These are phyloP conservation scores for Cephalotes varians DNA, from an alignment of 2,888 invertebrate species.

Conservation along the genomic window DNA sequence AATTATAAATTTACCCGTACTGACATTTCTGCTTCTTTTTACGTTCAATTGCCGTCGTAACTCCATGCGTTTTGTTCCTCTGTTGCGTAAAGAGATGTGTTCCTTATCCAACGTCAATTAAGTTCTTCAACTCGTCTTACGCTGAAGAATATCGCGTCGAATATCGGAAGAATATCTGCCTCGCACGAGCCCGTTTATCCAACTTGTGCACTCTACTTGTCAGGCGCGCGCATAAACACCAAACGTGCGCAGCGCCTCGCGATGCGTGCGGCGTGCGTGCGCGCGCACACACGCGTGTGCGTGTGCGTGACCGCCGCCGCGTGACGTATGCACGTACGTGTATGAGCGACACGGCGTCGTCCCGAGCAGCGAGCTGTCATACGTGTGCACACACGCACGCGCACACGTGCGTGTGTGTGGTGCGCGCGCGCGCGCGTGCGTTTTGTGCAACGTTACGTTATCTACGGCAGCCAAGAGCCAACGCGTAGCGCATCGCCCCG, in stretches of 20 bases:
- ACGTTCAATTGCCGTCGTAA: background rate
- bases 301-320: background rate
- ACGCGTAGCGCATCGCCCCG: constrained; percentile 5
- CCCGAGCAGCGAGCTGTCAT: background rate
- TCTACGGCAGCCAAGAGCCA: constrained; percentile 47
- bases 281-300: background rate
- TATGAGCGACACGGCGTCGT: background rate
- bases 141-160: background rate
- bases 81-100: background rate
- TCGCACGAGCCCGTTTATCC: background rate
- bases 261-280: background rate
- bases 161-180: background rate
- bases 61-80: too few relatives aligned
- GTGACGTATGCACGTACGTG: background rate
- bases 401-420: background rate
- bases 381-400: constrained; percentile 27
- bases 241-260: constrained; percentile 6
- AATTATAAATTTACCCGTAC: background rate
- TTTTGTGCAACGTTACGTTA: constrained; percentile 64
- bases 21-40: background rate
- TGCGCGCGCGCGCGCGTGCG: constrained; percentile 10
- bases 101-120: background rate
- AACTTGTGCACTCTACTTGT: background rate
- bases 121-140: background rate
- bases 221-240: background rate